Conservation (phyloP, 2,888 invertebrate species). For the Sinodicranocentrus sp. region DNA sequence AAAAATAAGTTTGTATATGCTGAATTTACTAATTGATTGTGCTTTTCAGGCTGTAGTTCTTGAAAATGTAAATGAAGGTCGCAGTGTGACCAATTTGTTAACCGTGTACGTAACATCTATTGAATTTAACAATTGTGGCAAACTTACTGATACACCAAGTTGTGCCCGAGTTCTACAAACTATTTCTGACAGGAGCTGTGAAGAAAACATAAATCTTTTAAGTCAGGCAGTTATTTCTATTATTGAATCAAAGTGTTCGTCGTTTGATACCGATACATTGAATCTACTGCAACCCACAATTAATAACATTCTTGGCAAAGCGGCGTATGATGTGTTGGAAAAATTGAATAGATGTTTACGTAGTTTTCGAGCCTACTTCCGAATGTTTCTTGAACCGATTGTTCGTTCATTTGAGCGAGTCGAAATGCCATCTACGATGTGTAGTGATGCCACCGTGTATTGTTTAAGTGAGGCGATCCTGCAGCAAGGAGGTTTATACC, state of each 20-base stretch:
- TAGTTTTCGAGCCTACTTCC: conserved; percentile 52
- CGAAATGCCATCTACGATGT: conserved; percentile 3
- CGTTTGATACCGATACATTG: conserved; percentile 35
- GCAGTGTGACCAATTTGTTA: conserved; percentile 12
- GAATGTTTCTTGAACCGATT: conserved; percentile 61
- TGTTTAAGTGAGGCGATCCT: conserved; percentile 67
- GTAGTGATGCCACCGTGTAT: conserved; percentile 16
- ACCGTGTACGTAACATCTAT: conserved; percentile 44
- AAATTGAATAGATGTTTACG: conserved; percentile 36
- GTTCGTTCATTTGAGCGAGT: conserved; percentile 48
- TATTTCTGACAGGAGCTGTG: neutral
- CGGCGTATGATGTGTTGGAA: conserved; percentile 25
- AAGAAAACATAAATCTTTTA: neutral
- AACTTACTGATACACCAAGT: conserved; percentile 37
- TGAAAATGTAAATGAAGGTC: conserved; percentile 8
- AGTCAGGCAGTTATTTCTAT: conserved; percentile 18
- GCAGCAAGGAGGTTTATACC: conserved; percentile 64
- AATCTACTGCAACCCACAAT: conserved; percentile 37
- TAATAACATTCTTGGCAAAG: neutral
- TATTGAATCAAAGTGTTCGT: conserved; percentile 42
- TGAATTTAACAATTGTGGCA: conserved; percentile 52
- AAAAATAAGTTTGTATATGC: neutral
- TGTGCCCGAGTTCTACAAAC: conserved; percentile 45
- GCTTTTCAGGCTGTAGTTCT: conserved; percentile 24
- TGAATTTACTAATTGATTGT: neutral